Conservation (phyloP, 2,113 vertebrate genomes). For the Erythrocercus mccallii region DNA sequence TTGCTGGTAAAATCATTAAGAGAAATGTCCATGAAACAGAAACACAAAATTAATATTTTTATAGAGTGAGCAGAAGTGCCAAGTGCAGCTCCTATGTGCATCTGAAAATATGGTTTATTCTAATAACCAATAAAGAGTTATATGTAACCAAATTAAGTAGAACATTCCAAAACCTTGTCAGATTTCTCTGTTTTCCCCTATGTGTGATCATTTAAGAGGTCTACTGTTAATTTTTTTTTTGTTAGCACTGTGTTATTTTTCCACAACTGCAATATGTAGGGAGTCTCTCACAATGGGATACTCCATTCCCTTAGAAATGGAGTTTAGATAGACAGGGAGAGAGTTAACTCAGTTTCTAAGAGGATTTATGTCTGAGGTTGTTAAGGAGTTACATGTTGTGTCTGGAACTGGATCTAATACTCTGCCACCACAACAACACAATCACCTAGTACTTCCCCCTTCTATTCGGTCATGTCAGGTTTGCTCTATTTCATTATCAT, state of each 20-base stretch:
- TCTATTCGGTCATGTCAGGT: accelerated
- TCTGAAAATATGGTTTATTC: not conserved
- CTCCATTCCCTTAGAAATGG: not conserved
- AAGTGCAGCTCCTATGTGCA: not conserved
- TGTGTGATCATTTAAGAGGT: not conserved
- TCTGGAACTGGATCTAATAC: not conserved
- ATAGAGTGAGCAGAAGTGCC: not conserved
- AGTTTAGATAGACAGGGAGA: not conserved
- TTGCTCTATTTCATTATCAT: not conserved
- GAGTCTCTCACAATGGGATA: not conserved
- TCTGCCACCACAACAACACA: not conserved
- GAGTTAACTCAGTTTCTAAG: not conserved
- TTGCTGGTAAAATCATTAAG: not conserved
- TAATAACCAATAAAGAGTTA: not conserved
- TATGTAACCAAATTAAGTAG: not conserved
- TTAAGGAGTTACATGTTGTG: not conserved
- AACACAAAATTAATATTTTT: not conserved
- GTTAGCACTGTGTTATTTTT: not conserved
- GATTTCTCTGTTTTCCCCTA: not conserved
- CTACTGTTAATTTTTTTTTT: not conserved
- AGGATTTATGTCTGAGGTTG: not conserved
- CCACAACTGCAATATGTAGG: not conserved
- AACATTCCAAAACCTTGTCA: not conserved
- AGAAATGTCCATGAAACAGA: not conserved
- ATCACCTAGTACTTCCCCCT: not conserved